These are phyloP conservation scores for Magallana angulata DNA, from an alignment of 1,140 invertebrate genomes.

Conservation along the genomic window DNA sequence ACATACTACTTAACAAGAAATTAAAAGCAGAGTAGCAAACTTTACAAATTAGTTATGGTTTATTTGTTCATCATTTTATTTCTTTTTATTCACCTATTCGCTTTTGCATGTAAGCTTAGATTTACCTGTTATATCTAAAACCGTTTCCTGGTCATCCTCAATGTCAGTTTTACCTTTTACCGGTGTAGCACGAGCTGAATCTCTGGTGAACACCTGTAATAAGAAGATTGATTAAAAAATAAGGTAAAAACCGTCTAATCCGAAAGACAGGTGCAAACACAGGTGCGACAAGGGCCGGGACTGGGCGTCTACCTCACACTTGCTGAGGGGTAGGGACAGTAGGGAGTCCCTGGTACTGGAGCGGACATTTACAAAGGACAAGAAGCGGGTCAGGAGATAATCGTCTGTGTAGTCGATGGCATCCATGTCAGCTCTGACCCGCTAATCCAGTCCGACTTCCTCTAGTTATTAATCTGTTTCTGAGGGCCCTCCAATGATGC, in stretches of 20 bases:
- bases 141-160: constrained; percentile 69
- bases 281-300: neutral
- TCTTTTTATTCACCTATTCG: too few species aligned
- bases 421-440: neutral
- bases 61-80: too few species aligned
- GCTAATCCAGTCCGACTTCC: neutral
- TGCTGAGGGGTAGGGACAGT: constrained; percentile 4
- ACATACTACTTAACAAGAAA: too few species aligned
- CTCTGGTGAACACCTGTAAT: neutral
- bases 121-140: constrained; percentile 64
- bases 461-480: constrained; percentile 6
- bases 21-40: too few species aligned
- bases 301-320: neutral
- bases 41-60: too few species aligned
- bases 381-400: constrained; percentile 12
- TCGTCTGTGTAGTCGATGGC: neutral
- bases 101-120: neutral
- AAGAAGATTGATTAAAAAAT: neutral
- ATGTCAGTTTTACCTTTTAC: constrained; percentile 4
- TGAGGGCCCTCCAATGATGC: neutral
- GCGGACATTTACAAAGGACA: neutral
- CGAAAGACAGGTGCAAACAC: neutral
- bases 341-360: neutral
- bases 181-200: neutral
- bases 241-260: neutral